Conservation (phyloP, 1,140 invertebrate species). For the Galendromus occidentalis region DNA sequence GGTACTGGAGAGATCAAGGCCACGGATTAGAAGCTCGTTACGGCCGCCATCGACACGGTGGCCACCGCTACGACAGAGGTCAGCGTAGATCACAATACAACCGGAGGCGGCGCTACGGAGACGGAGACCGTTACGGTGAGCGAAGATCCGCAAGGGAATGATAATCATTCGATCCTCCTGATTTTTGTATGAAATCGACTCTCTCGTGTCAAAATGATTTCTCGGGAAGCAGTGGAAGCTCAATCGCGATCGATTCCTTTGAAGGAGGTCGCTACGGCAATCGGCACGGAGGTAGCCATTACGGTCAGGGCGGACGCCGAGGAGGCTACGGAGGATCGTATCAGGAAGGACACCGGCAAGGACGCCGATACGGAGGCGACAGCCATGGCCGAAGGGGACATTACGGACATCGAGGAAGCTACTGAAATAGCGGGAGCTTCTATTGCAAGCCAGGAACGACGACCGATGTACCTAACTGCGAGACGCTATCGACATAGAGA, state of each 20-base stretch:
- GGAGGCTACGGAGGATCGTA: neutral
- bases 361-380: neutral
- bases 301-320: neutral
- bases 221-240: neutral
- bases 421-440: neutral
- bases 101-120: neutral
- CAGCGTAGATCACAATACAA: neutral
- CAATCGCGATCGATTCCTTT: neutral
- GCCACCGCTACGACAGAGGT: neutral
- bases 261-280: neutral
- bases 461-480: no score
- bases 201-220: neutral
- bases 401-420: neutral
- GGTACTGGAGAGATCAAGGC: neutral
- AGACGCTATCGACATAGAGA: no score
- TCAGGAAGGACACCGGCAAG: neutral
- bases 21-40: neutral
- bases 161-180: no score
- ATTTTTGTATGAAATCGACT: neutral
- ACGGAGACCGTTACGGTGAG: constrained; percentile 1
- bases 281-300: neutral
- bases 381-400: neutral
- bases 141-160: neutral
- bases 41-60: neutral
- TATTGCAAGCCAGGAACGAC: neutral